These are phyloP conservation scores for Pterobdella sp. DNA, from an alignment of 2,888 invertebrate genomes.

Conservation along the genomic window DNA sequence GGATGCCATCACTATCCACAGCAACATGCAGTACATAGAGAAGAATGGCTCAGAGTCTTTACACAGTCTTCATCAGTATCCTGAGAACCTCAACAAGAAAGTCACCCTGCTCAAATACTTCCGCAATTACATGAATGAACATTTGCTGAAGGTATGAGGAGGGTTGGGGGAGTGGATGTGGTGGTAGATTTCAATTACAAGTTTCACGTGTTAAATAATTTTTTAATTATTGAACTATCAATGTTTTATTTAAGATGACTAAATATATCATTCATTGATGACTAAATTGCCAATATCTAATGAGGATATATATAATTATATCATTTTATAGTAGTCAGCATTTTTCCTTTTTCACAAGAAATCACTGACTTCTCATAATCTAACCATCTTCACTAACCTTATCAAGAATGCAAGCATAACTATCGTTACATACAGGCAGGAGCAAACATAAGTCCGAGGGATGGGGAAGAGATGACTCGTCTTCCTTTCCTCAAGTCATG, in stretches of 20 bases:
- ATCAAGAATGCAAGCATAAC: not conserved
- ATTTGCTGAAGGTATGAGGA: conserved; percentile 56
- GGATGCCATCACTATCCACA: conserved; percentile 23
- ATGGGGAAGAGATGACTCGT: conserved; percentile 80
- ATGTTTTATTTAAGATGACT: too few relatives aligned
- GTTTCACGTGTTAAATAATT: too few relatives aligned
- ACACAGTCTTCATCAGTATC: conserved; percentile 74
- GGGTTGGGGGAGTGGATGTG: conserved; percentile 97
- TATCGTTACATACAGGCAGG: conserved; percentile 62
- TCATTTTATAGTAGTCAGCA: too few relatives aligned
- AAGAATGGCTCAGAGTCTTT: conserved; percentile 81
- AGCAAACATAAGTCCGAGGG: conserved; percentile 61
- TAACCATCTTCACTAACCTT: not conserved
- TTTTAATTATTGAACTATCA: too few relatives aligned
- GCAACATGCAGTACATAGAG: conserved; percentile 89
- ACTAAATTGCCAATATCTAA: too few relatives aligned
- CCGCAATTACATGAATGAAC: conserved; percentile 93
- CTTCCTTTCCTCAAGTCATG: conserved; percentile 91
- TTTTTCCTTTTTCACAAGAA: not conserved
- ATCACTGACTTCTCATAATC: not conserved
- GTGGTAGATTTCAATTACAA: too few relatives aligned
- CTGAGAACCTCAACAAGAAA: conserved; percentile 77
- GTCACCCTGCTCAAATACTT: conserved; percentile 94
- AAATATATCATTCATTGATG: too few relatives aligned
- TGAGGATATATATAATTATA: too few relatives aligned